These are phyloP conservation scores for Actenoides hombroni DNA, from an alignment of 2,113 vertebrate species.

Conservation along the genomic window DNA sequence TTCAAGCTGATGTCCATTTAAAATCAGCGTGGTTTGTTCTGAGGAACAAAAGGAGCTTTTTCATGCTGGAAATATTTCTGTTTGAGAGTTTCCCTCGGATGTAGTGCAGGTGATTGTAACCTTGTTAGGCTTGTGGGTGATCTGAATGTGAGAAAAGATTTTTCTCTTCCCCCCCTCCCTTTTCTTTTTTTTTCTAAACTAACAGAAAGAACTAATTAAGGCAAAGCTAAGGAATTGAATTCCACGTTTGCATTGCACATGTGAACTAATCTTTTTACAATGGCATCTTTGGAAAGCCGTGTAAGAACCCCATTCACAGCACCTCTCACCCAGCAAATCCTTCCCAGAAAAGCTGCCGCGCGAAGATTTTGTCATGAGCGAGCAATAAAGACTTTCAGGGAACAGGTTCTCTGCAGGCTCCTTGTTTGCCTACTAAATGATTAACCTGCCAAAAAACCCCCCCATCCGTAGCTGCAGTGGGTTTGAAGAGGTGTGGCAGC, in stretches of 20 bases:
- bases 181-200: background rate
- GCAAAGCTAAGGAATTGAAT: conserved; percentile 50
- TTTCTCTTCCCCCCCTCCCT: background rate
- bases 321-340: conserved; percentile 33
- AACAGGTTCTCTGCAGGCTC: background rate
- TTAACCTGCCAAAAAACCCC: background rate
- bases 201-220: conserved; percentile 66
- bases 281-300: conserved; percentile 25
- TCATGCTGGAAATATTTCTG: background rate
- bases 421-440: conserved; percentile 9
- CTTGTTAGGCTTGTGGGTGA: background rate
- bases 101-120: background rate
- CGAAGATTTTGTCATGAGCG: conserved; percentile 26
- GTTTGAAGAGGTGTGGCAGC: background rate
- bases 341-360: background rate
- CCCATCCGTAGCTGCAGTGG: background rate
- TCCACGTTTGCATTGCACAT: conserved; percentile 51
- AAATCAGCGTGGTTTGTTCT: background rate
- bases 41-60: background rate
- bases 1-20: background rate
- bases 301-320: background rate
- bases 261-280: conserved; percentile 62
- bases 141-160: background rate
- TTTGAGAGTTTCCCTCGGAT: background rate
- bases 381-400: conserved; percentile 40